These are phyloP conservation scores for Agonopterix alstromeriana DNA, from an alignment of 2,888 invertebrate species.

Conservation along the genomic window DNA sequence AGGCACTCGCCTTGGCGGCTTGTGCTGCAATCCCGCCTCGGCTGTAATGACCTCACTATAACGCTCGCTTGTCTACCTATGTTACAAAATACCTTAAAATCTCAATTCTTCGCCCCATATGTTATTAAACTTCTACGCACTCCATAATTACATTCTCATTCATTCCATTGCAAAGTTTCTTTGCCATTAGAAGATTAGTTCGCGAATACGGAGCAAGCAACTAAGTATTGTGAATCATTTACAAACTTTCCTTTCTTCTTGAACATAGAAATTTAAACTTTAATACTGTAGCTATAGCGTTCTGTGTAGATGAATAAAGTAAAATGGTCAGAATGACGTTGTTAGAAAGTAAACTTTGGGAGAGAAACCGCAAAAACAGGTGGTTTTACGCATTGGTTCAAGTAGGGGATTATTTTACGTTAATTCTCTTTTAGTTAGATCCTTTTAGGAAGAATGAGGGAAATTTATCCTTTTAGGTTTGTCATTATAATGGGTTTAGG, in stretches of 20 bases:
- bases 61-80: too few relatives aligned
- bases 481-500: too few relatives aligned
- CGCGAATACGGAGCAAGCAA: constrained; percentile 32
- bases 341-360: constrained; percentile 1
- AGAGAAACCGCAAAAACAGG: constrained; percentile 33
- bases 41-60: too few relatives aligned
- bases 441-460: too few relatives aligned
- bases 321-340: not conserved
- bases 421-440: too few relatives aligned
- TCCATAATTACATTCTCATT: constrained; percentile 34
- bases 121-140: constrained; percentile 6
- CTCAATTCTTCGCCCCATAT: not conserved
- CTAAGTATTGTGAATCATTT: constrained; percentile 32
- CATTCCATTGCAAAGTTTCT: constrained; percentile 30
- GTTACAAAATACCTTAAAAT: too few relatives aligned
- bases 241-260: constrained; percentile 12
- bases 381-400: constrained; percentile 18
- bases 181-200: constrained; percentile 60
- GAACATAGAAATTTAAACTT: constrained; percentile 1
- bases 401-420: not conserved
- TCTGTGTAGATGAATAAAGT: not conserved
- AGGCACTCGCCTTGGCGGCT: too few relatives aligned
- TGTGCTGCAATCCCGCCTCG: too few relatives aligned
- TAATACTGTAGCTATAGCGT: not conserved
- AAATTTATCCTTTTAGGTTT: too few relatives aligned